Base-by-base conservation (phyloP, 2,113 vertebrate species). In the Grammomys dolichurus region DNA sequence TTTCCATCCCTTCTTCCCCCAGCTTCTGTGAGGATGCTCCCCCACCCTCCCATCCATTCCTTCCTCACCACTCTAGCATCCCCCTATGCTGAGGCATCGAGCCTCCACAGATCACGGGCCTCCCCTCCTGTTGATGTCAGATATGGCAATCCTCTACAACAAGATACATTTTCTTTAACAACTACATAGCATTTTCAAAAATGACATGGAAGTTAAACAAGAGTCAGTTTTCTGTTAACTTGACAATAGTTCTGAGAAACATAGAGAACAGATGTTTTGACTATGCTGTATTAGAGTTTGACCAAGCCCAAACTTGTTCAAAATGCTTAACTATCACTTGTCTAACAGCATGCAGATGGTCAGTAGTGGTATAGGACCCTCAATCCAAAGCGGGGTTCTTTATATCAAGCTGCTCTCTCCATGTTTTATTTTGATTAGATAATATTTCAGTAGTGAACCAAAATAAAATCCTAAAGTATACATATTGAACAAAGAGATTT, bases 131-230 rank as follows among this genome's bases (percentile, higher is more conserved):
- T 14, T 69, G 31, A 69, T 33, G 28, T 11, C 28, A 67, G 28
- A 67, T 69, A 69, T 69, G 31, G 4, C 67, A 69, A 33, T 33
- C 31, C 67, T 33, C 28, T 69, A 13, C 12, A 69, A 36, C 26
- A 87, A 56, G 12, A 2, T 40, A 40, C 51, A 54, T 95, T 85
- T 93, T 84, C 76, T 69, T 86, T 81, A 88, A 90, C 40, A 94
- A 63, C 36, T 33, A 22, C 1, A 43, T 7, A 75, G 28, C 26
- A 54, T 91, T 85, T 89, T 24, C 56, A 88, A 48, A 51, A 54
- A 43, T 54, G 36, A 36, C 36, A 63, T 46, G 24, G 6, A 69
- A n/a, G 13, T 16, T 85, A 76, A 67, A 69, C 19, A 33, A 16
- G 46, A 88, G 43, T 73, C 26, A 63, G n/a, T 43, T 90, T 60